These are phyloP conservation scores for Aramus guarauna DNA, from an alignment of 2,113 vertebrate genomes.

Conservation along the genomic window DNA sequence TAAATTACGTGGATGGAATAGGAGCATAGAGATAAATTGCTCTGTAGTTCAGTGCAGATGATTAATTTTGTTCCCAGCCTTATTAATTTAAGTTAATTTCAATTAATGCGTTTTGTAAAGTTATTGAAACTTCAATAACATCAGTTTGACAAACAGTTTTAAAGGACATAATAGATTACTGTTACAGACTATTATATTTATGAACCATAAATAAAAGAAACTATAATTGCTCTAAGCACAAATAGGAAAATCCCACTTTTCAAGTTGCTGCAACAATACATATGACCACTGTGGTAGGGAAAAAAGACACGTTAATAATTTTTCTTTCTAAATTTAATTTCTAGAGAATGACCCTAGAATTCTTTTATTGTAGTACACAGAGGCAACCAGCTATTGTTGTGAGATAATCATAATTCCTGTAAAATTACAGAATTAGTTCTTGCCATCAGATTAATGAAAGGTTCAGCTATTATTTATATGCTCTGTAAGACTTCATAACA, in stretches of 20 bases:
- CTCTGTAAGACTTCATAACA: not conserved
- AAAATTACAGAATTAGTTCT: not conserved
- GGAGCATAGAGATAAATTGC: not conserved
- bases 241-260: not conserved
- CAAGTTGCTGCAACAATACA: not conserved
- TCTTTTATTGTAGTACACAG: not conserved
- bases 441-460: not conserved
- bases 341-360: not conserved
- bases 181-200: not conserved
- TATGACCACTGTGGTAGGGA: not conserved
- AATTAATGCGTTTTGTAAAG: not conserved
- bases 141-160: not conserved
- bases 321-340: not conserved
- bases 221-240: not conserved
- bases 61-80: no score
- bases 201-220: not conserved
- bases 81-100: no score
- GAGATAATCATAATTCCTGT: not conserved
- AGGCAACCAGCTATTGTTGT: not conserved
- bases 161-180: not conserved
- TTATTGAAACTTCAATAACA: not conserved
- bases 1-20: not conserved
- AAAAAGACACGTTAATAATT: not conserved
- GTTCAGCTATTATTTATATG: not conserved
- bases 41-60: not conserved